Base-by-base conservation (phyloP, 2,888 invertebrate genomes). In the Caenorhabditis sp. region DNA sequence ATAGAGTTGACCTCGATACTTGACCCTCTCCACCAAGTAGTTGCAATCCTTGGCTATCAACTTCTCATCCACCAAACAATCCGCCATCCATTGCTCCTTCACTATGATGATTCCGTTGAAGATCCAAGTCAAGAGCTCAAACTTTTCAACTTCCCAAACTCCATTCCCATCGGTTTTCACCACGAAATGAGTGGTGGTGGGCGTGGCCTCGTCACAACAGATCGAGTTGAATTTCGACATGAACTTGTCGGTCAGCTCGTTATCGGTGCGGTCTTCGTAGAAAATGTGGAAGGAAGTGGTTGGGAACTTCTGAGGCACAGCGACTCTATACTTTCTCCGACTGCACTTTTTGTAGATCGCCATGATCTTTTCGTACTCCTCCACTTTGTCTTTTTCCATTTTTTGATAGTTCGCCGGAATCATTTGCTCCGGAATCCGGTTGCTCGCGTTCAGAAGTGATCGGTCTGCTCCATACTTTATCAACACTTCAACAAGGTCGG, bases 391-490 rank as follows among this genome's bases (percentile, higher is more conserved):
- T n/a, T 16, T 16, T 2, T 16, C 16, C n/a, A 2, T 31, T 2
- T 28, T 35, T 14, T 28, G 5, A n/a, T 16, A 58, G 2, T 58
- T 35, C 7, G 2, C 14, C 2, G 31, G 58, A 31, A 61, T 61
- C 10, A 10, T 22, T 22, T 51, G 66, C 35, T 26, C 14, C 10
- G 66, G 51, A 12, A 51, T 66, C 31, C 3, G 26, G 10, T 66
- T 66, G 8, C 35, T 14, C 5, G 8, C 8, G 16, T 66, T 66
- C 22, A 66, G 22, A 1, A 66, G 12, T 4, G 35, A 28, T 2
- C 49, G 66, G 35, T 66, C 66, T 10, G 51, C 51, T 28, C 66
- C 66, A 28, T 66, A 28, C 35, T 19, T 31, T 31, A 66, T 66
- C 5, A 66, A 35, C n/a, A 66, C 1, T 28, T 66, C 51, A 2